Evolutionary conservation across 2,888 invertebrate species (phyloP).

Genomic region (Tenthredo notha): DNA sequence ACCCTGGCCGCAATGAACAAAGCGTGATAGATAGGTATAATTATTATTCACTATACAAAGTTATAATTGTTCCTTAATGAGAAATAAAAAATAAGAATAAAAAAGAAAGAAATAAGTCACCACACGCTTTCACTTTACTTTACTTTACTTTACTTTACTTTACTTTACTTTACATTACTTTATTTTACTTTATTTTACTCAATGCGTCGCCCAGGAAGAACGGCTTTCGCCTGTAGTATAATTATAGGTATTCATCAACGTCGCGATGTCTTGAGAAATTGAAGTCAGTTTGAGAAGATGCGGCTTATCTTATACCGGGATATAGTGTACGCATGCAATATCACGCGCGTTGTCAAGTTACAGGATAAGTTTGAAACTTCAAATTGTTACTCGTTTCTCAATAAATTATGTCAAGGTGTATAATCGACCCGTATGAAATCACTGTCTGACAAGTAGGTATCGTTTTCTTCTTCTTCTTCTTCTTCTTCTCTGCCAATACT

Average conservation of each 20-base stretch:
- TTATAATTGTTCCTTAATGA: constrained; percentile 8
- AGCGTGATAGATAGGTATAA: background rate
- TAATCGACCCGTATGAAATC: constrained; percentile 25
- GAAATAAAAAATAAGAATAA: background rate
- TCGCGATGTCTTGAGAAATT: constrained; percentile 28
- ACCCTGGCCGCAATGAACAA: constrained; percentile 14
- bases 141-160: constrained; percentile 38
- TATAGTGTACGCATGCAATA: background rate
- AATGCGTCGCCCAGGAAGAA: constrained; percentile 10
- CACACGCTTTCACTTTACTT: constrained; percentile 43
- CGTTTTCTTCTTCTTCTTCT: background rate
- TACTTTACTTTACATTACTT: constrained; percentile 43
- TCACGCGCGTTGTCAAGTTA: constrained; percentile 20
- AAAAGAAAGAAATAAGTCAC: background rate
- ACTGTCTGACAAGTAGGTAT: background rate
- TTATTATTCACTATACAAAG: background rate
- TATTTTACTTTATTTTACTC: constrained; percentile 36
- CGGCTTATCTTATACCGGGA: background rate
- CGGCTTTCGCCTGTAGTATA: constrained; percentile 42
- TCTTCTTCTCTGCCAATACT: background rate
- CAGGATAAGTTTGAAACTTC: background rate
- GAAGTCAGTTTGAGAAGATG: background rate
- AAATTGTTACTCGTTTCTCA: constrained; percentile 25
- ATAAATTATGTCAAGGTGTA: constrained; percentile 31
- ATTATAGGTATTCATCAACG: constrained; percentile 47